Conservation (phyloP, 2,797 vertebrate species). For the Margarornis squamiger region DNA sequence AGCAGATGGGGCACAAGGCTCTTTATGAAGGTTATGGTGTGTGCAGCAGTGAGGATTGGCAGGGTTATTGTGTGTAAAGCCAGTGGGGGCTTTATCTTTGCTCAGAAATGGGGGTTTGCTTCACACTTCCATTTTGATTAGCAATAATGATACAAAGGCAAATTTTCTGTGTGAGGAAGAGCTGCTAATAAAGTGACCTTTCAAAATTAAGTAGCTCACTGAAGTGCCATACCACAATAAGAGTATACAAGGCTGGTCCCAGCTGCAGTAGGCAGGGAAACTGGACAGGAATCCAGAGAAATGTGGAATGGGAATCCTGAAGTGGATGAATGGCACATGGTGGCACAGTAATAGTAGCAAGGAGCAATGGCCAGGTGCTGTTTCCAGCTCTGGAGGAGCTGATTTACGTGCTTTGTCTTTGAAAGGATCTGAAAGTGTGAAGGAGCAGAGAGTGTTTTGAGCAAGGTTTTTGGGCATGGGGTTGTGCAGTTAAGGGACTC, state of each 20-base stretch:
- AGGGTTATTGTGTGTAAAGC: slow-evolving; percentile 59
- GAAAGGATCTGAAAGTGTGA: neutral
- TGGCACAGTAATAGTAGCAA: neutral
- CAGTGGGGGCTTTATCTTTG: slow-evolving; percentile 51
- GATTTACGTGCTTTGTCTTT: neutral
- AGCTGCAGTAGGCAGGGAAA: slow-evolving; percentile 34
- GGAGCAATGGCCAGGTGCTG: neutral
- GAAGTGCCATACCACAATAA: slow-evolving; percentile 37
- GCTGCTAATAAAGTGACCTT: slow-evolving; percentile 71
- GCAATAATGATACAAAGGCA: slow-evolving; percentile 61
- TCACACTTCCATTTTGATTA: slow-evolving; percentile 71
- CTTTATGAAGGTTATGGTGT: slow-evolving; percentile 48
- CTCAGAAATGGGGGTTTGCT: slow-evolving; percentile 38
- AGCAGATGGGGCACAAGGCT: slow-evolving; percentile 62
- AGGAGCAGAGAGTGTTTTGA: neutral
- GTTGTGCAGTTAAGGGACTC: neutral
- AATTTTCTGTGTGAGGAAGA: slow-evolving; percentile 53
- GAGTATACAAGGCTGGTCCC: slow-evolving; percentile 5
- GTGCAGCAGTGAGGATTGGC: slow-evolving; percentile 43
- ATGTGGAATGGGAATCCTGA: neutral
- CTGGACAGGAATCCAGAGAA: slow-evolving; percentile 3
- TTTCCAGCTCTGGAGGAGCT: neutral
- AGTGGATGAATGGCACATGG: neutral
- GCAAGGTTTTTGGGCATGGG: neutral
- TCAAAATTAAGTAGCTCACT: slow-evolving; percentile 56